Conservation (phyloP, 2,113 vertebrate genomes). For the Promerops cafer region DNA sequence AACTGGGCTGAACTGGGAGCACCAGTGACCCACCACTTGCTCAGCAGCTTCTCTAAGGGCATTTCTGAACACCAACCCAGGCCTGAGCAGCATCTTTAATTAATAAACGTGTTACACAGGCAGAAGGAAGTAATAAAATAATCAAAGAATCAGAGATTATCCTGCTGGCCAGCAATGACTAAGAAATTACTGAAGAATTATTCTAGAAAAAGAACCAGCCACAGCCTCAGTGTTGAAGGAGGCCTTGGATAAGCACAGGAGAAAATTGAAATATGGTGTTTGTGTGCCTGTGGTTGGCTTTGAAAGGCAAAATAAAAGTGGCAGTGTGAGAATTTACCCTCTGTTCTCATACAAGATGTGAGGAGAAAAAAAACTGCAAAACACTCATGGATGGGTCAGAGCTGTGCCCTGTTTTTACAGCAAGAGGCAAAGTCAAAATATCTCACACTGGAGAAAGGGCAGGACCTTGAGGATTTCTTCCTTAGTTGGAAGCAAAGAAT, state of each 20-base stretch:
- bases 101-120: not conserved
- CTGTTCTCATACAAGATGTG: not conserved
- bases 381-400: not conserved
- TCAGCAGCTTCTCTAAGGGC: not conserved
- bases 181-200: not conserved
- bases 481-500: not conserved
- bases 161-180: not conserved
- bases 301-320: not conserved
- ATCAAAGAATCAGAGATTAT: not conserved
- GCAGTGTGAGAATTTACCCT: not conserved
- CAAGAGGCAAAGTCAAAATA: not conserved
- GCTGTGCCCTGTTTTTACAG: not conserved
- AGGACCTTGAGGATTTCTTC: not conserved
- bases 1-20: not conserved
- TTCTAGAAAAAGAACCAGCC: not conserved
- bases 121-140: not conserved
- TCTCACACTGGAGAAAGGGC: not conserved
- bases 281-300: not conserved
- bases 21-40: not conserved
- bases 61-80: not conserved
- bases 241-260: not conserved
- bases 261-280: not conserved
- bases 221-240: not conserved
- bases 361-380: not conserved
- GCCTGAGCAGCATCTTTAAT: not conserved